A percentile compares a stretch with the other conserved stretches of the same genome.
Conservation (phyloP, 92 coral and sea anemone genomes). For the Paragorgia papillata region DNA sequence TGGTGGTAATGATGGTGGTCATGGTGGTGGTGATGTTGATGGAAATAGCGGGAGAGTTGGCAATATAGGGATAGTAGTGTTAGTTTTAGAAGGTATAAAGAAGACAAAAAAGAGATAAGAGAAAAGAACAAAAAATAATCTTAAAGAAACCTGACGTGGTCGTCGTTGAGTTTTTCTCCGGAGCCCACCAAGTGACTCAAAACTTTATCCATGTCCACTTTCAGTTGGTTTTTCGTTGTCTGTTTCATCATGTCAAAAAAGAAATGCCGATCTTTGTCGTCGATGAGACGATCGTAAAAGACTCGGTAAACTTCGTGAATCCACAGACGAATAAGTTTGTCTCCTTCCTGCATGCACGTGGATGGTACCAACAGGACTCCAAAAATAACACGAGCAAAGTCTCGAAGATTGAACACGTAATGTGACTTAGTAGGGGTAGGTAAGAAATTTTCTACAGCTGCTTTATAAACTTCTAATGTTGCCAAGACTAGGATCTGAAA, state of each 20-base stretch:
- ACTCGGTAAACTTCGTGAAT: constrained; percentile 97
- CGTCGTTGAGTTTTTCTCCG: constrained; percentile 92
- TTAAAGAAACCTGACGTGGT: constrained; percentile 95
- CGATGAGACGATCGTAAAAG: constrained; percentile 93
- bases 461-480: constrained; percentile 91
- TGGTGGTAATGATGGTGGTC: no score
- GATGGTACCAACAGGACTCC: constrained; percentile 98
- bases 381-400: constrained; percentile 96
- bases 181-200: constrained; percentile 83
- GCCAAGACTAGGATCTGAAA: constrained; percentile 85
- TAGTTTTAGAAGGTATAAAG: neutral
- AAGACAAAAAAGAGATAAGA: neutral
- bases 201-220: constrained; percentile 86
- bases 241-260: constrained; percentile 96
- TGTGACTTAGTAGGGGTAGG: constrained; percentile 99
- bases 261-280: constrained; percentile 83
- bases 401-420: constrained; percentile 99
- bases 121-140: neutral
- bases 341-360: constrained; percentile 88
- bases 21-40: no score
- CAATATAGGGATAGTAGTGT: no score
- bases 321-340: constrained; percentile 95
- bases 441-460: constrained; percentile 93
- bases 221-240: constrained; percentile 82
- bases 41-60: no score